Percentiles rank a stretch among this genome's conserved stretches.
Conservation (phyloP, 2,888 invertebrate species). For the Ligdia adustata region DNA sequence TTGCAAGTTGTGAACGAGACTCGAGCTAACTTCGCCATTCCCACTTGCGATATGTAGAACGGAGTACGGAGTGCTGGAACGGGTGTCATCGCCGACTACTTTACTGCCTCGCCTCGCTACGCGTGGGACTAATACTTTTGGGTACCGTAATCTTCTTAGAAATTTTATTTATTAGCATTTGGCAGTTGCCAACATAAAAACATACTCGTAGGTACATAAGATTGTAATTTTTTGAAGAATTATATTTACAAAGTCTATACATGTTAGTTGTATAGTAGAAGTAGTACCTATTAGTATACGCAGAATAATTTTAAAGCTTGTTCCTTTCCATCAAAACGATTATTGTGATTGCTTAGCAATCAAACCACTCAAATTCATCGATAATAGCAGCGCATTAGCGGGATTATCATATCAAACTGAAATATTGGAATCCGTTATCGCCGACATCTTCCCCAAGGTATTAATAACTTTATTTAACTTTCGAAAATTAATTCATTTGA, state of each 20-base stretch:
- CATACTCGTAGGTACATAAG: too few relatives aligned
- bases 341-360: too few relatives aligned
- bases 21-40: slow-evolving; percentile 62
- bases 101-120: slow-evolving; percentile 14
- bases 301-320: too few relatives aligned
- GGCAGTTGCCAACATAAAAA: too few relatives aligned
- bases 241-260: too few relatives aligned
- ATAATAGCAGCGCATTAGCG: neutral
- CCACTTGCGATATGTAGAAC: slow-evolving; percentile 54
- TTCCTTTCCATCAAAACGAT: too few relatives aligned
- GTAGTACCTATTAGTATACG: too few relatives aligned
- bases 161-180: slow-evolving; percentile 1
- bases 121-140: neutral
- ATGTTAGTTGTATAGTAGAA: too few relatives aligned
- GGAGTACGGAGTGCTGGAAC: slow-evolving; percentile 28
- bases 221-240: too few relatives aligned
- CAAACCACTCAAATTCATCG: too few relatives aligned
- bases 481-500: slow-evolving; percentile 78
- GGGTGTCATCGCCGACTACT: slow-evolving; percentile 22
- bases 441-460: slow-evolving; percentile 53
- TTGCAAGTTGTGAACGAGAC: slow-evolving; percentile 68
- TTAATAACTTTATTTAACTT: slow-evolving; percentile 75
- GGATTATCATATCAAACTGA: slow-evolving; percentile 31
- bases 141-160: neutral
- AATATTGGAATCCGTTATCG: slow-evolving; percentile 45